Evolutionary conservation across 2,113 vertebrate species (phyloP), one percentile per base, ranked within the genome.

Genomic region (Ptilonorhynchus violaceus): DNA sequence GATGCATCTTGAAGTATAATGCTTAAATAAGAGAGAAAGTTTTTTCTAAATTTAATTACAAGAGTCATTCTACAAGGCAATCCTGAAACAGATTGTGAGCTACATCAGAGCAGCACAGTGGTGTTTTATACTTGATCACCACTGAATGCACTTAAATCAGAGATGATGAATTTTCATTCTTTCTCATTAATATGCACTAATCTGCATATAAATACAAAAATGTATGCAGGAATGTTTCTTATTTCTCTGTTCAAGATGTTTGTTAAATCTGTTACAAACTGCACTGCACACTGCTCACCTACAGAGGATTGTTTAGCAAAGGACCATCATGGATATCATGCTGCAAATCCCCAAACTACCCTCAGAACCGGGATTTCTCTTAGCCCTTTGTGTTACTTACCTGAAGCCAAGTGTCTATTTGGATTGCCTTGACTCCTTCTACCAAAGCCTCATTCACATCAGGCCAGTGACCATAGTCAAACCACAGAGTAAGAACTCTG

Each of bases 351-450:
- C 24, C n/a, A 80, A 30, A 52, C 16, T 77, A 9, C 8, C 19
- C n/a, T 17, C 13, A 63, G 44, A 92, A 67, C 47, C 22, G 60
- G 33, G 37, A 63, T 35, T n/a, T 22, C 20, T 33, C 44, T 59
- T 24, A 52, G 55, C 5, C 24, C 10, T 69, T 63, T n/a, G 30
- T 30, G 39, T 7, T 39, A 35, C 59, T 96, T 97, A 99, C 99
- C 99, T 99, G 99, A 46, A 99, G 94, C 99, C 99, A 99, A 9
- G 99, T 99, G 90, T 99, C 99, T 67, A 99, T 99, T 97, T 99
- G 99, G 96, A 99, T 99, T 11, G 99, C 99, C 89, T 99, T 99
- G 94, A 99, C 99, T 33, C 99, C 99, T 96, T 99, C 99, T 70
- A 99, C 99, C 55, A 99, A 97, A 73, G 98, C 99, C 97, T 99